These are phyloP conservation scores for Lepilemur septentrionalis DNA, from an alignment of 2,797 vertebrate genomes.

Conservation along the genomic window DNA sequence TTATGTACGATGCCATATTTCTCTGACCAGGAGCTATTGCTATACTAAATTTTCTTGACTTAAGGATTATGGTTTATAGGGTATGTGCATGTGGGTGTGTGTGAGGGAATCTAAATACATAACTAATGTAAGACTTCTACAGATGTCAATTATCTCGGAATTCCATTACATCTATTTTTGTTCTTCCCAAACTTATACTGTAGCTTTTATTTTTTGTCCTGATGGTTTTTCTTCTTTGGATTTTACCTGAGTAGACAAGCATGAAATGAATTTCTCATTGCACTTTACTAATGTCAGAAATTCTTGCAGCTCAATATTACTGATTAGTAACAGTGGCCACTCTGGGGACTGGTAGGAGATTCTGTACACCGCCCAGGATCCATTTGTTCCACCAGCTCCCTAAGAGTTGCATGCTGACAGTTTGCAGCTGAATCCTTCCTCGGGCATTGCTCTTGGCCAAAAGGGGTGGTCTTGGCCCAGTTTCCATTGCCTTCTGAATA, in stretches of 20 bases:
- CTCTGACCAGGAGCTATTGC: neutral
- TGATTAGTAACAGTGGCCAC: conserved; percentile 24
- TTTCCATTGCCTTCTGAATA: too few species aligned
- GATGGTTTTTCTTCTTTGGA: conserved; percentile 38
- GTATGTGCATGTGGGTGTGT: neutral
- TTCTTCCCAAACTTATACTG: neutral
- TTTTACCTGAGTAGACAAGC: conserved; percentile 70
- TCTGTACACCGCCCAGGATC: neutral
- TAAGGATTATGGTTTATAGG: neutral
- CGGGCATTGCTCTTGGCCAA: neutral
- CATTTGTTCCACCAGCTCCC: neutral
- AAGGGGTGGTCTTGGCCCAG: neutral
- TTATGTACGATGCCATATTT: neutral
- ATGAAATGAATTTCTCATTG: conserved; percentile 69
- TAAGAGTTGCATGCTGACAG: neutral
- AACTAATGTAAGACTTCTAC: neutral
- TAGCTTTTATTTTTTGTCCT: conserved; percentile 14
- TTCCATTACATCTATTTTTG: neutral
- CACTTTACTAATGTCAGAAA: conserved; percentile 54
- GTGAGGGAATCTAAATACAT: neutral
- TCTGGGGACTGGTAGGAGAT: neutral
- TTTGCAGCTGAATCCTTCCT: neutral
- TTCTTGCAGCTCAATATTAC: conserved; percentile 6
- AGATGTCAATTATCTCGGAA: neutral
- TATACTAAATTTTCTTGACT: neutral